Evolutionary conservation across 2,113 vertebrate genomes (phyloP).

Genomic region (Nipponia nippon): DNA sequence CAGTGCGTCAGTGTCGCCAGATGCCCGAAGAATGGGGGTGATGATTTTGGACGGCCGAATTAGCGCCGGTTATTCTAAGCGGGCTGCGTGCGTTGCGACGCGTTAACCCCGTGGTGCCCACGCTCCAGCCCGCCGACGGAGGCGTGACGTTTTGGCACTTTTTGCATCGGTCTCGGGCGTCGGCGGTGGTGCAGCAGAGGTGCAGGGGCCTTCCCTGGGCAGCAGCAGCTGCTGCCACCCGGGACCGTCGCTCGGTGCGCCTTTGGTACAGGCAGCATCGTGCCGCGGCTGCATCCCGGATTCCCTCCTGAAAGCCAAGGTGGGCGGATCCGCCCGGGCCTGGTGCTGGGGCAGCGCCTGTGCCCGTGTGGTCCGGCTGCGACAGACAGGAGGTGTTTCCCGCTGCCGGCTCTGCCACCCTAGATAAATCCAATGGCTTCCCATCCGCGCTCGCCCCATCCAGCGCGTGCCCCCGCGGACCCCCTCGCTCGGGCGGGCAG

Average conservation of each 20-base stretch:
- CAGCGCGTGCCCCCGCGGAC: fast-evolving
- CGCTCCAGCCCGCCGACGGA: fast-evolving
- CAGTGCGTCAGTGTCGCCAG: not conserved
- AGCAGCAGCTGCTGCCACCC: not conserved
- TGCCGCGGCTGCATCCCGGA: not conserved
- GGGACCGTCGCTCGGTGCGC: fast-evolving
- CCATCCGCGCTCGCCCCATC: not conserved
- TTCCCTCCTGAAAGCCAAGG: not conserved
- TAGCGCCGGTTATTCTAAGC: not conserved
- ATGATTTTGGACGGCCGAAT: not conserved
- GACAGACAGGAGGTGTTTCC: not conserved
- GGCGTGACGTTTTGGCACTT: fast-evolving
- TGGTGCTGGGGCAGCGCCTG: not conserved
- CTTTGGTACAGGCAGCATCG: not conserved
- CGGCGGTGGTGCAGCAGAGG: not conserved
- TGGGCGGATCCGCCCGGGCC: no score
- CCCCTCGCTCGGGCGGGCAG: no score
- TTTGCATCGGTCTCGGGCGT: fast-evolving
- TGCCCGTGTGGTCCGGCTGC: fast-evolving
- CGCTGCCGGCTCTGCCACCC: fast-evolving
- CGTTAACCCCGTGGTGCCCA: slow-evolving; percentile 13
- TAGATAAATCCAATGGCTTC: not conserved
- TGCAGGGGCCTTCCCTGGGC: fast-evolving
- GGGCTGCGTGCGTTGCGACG: not conserved
- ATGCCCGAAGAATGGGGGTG: not conserved